Evolutionary conservation across 2,797 vertebrate genomes (phyloP).

Genomic region (Scolopax rusticola): DNA sequence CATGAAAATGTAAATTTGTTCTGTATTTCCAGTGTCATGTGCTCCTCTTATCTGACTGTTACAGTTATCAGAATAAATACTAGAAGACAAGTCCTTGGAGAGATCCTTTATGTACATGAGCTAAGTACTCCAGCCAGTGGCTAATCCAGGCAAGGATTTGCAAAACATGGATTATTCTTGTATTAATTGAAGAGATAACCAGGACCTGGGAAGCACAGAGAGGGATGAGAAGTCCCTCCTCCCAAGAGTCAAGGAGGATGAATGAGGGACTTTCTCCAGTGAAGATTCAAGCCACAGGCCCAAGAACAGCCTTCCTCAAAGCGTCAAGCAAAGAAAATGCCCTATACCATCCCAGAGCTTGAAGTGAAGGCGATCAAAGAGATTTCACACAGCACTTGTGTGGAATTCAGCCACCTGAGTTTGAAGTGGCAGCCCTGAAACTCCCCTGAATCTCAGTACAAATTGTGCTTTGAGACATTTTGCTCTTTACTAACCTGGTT

Average conservation of each 20-base stretch:
- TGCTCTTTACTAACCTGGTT: background rate
- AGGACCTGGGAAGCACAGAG: background rate
- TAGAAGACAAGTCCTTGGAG: slow-evolving; percentile 62
- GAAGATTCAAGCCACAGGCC: background rate
- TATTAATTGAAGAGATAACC: background rate
- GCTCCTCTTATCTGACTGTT: slow-evolving; percentile 71
- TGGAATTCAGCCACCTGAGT: background rate
- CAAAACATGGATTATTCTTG: slow-evolving; percentile 53
- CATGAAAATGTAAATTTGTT: slow-evolving; percentile 70
- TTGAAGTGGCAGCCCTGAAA: background rate
- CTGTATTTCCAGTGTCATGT: slow-evolving; percentile 5
- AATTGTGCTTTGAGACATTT: background rate
- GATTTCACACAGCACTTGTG: background rate
- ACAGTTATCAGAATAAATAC: slow-evolving; percentile 75
- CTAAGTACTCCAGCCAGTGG: slow-evolving; percentile 53
- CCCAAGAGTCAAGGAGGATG: background rate
- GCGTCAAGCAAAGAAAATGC: background rate
- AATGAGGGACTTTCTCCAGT: background rate
- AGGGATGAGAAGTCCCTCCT: background rate
- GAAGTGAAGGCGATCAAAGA: background rate
- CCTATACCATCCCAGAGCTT: background rate
- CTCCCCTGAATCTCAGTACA: background rate
- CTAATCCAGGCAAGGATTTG: slow-evolving; percentile 69
- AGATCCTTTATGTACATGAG: slow-evolving; percentile 41
- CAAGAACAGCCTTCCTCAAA: background rate